A percentile compares a stretch with the other conserved stretches of the same genome.
phyloP scores from a whole-genome alignment of 2,888 invertebrate genomes.

The Chymomyza caudatula region DNA sequence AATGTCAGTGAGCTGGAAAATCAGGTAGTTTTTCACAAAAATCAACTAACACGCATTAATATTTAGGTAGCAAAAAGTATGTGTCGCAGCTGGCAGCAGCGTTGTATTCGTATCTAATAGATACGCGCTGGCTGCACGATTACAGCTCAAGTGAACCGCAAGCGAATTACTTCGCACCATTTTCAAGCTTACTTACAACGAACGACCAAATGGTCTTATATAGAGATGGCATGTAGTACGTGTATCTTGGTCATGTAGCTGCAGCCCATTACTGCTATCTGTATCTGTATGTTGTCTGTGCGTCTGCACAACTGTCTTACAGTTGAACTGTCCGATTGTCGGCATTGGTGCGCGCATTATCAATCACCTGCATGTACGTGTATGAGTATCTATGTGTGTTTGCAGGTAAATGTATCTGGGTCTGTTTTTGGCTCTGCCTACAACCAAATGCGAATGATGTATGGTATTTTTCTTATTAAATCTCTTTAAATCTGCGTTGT shows the following conservation, averaged over 20 bases:
- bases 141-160: neutral
- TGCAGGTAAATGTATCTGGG: slow-evolving; percentile 19
- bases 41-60: slow-evolving; percentile 14
- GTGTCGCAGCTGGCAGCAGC: neutral
- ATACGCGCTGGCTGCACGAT: neutral
- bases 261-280: neutral
- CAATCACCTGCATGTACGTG: slow-evolving; percentile 57
- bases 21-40: slow-evolving; percentile 66
- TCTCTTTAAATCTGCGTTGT: slow-evolving; percentile 29
- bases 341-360: slow-evolving; percentile 43
- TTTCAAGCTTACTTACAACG: neutral
- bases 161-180: neutral
- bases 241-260: neutral
- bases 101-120: neutral
- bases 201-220: neutral
- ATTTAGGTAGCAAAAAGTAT: neutral
- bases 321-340: neutral
- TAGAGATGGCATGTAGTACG: neutral
- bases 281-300: neutral
- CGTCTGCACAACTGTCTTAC: neutral
- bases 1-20: slow-evolving; percentile 50
- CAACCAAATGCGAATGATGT: neutral
- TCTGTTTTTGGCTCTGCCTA: neutral
- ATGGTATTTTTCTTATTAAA: slow-evolving; percentile 42
- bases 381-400: slow-evolving; percentile 1